Percentiles rank a stretch among this genome's conserved stretches.
Evolutionary conservation across 1,140 invertebrate genomes (phyloP).

Genomic region (Lasioglossum albipes): DNA sequence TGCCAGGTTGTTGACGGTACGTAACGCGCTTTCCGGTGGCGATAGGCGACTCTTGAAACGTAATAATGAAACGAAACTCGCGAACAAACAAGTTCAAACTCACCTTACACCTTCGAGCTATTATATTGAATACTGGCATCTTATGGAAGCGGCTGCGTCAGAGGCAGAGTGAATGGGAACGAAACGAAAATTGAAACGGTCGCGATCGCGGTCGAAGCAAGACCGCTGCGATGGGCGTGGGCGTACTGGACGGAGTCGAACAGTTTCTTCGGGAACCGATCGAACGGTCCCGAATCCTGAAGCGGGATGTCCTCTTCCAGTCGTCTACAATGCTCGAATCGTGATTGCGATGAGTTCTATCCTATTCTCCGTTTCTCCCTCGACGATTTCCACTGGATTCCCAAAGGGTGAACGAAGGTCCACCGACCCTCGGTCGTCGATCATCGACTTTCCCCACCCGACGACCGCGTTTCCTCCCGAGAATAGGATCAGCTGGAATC

Average conservation of each 20-base stretch:
- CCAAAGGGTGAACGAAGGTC: not conserved
- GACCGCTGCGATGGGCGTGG: not conserved
- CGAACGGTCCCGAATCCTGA: not conserved
- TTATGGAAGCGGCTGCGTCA: not conserved
- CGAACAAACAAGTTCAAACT: not conserved
- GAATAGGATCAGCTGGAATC: not conserved
- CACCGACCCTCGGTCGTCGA: not conserved
- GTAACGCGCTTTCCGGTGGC: no score
- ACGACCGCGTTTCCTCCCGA: not conserved
- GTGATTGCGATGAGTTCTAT: not conserved
- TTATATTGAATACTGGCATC: conserved; percentile 82
- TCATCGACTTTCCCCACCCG: not conserved
- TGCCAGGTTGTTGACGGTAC: no score
- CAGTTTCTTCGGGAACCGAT: not conserved
- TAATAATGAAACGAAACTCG: not conserved
- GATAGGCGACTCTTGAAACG: no score
- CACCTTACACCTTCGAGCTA: conserved; percentile 80
- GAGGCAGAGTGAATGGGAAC: not conserved
- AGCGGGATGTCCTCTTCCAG: not conserved
- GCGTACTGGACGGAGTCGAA: not conserved
- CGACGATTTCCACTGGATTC: not conserved
- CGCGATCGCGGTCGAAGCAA: not conserved
- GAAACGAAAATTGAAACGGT: not conserved
- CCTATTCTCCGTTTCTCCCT: not conserved
- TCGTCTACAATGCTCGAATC: not conserved